Evolutionary conservation across 2,888 invertebrate species (phyloP).

Genomic region (Vesta saturnalis): DNA sequence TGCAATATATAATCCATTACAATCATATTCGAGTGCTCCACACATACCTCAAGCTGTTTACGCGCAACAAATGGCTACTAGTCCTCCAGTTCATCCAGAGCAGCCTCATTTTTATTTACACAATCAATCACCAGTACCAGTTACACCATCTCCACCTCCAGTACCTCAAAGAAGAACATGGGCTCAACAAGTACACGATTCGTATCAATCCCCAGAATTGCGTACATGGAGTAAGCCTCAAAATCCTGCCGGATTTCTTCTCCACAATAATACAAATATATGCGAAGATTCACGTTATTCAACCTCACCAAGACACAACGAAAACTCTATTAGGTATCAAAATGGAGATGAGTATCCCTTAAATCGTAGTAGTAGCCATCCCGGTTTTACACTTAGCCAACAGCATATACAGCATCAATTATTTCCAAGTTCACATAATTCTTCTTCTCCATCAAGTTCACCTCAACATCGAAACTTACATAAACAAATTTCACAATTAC

Average conservation of each 20-base stretch:
- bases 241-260: slow-evolving; percentile 68
- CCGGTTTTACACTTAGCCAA: slow-evolving; percentile 69
- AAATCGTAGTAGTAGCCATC: slow-evolving; percentile 65
- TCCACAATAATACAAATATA: slow-evolving; percentile 67
- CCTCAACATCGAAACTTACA: slow-evolving; percentile 72
- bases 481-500: slow-evolving; percentile 66
- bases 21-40: slow-evolving; percentile 61
- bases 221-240: slow-evolving; percentile 59
- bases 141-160: slow-evolving; percentile 62
- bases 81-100: slow-evolving; percentile 48
- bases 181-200: slow-evolving; percentile 67
- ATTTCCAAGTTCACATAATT: slow-evolving; percentile 62
- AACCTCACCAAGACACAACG: slow-evolving; percentile 28
- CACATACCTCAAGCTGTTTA: slow-evolving; percentile 67
- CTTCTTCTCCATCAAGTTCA: slow-evolving; percentile 69
- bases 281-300: slow-evolving; percentile 50
- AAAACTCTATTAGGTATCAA: slow-evolving; percentile 64
- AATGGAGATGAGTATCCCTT: slow-evolving; percentile 73
- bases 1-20: slow-evolving; percentile 52
- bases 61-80: slow-evolving; percentile 61
- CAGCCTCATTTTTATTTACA: slow-evolving; percentile 81
- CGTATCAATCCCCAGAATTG: slow-evolving; percentile 52
- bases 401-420: slow-evolving; percentile 63
- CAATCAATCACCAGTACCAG: slow-evolving; percentile 67
- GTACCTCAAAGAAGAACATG: slow-evolving; percentile 73